phyloP scores from a whole-genome alignment of 2,888 invertebrate species.

The Dasysyrphus albostriatus region DNA sequence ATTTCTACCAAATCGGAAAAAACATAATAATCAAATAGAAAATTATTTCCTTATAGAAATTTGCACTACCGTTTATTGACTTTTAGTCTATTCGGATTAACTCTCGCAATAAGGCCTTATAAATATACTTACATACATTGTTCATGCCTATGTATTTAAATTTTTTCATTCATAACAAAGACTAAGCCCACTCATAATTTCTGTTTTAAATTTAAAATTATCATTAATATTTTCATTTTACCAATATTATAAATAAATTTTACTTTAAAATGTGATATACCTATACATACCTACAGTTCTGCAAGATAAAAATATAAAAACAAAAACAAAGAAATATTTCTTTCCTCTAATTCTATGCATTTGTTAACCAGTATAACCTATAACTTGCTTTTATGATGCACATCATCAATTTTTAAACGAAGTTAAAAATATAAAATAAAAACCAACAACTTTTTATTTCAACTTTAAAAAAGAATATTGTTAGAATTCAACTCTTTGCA shows the following conservation, averaged over 20 bases:
- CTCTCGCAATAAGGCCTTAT: too few species aligned
- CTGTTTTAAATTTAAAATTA: not conserved
- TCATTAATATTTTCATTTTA: not conserved
- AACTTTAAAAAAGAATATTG: slow-evolving; percentile 53
- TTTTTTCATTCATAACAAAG: not conserved
- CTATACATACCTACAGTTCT: slow-evolving; percentile 33
- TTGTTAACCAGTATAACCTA: slow-evolving; percentile 26
- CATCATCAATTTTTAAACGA: slow-evolving; percentile 24
- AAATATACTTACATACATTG: too few species aligned
- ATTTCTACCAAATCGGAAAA: too few species aligned
- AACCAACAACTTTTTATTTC: slow-evolving; percentile 67
- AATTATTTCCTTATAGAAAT: too few species aligned
- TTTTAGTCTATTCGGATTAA: too few species aligned
- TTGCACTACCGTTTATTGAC: too few species aligned
- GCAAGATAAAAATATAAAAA: slow-evolving; percentile 28
- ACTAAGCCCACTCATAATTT: not conserved
- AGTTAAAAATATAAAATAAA: not conserved
- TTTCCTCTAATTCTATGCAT: slow-evolving; percentile 27
- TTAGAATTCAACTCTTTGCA: slow-evolving; percentile 70
- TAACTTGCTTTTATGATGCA: slow-evolving; percentile 28
- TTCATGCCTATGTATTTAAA: slow-evolving; percentile 2
- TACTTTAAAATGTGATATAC: slow-evolving; percentile 49
- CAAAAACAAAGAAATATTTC: not conserved
- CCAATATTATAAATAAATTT: not conserved
- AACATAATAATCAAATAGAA: too few species aligned